These are phyloP conservation scores for Meganola albula DNA, from an alignment of 2,888 invertebrate species.

Conservation along the genomic window DNA sequence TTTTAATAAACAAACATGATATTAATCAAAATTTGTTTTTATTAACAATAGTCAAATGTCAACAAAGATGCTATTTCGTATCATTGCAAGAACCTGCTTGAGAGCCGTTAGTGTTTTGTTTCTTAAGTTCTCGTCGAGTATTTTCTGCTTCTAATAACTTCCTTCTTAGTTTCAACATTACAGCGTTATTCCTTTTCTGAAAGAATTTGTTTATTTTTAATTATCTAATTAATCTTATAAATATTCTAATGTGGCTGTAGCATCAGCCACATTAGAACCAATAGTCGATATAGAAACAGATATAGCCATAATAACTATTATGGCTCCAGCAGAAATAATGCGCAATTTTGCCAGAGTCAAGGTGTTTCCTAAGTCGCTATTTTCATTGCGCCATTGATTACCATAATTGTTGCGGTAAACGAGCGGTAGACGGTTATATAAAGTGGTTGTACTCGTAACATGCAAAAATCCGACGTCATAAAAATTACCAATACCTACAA, in stretches of 20 bases:
- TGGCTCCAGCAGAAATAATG: not conserved
- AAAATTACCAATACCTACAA: not conserved
- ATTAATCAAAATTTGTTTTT: too few species aligned
- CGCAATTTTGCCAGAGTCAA: not conserved
- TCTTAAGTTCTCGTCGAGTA: conserved; percentile 42
- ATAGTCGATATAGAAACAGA: not conserved
- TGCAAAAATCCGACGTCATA: too few species aligned
- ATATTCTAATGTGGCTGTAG: too few species aligned
- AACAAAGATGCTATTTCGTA: not conserved
- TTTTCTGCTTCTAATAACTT: conserved; percentile 57
- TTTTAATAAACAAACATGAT: too few species aligned
- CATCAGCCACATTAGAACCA: not conserved
- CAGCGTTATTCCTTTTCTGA: conserved; percentile 68
- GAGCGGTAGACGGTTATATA: too few species aligned
- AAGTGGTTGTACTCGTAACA: too few species aligned
- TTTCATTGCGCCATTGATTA: too few species aligned
- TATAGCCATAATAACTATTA: not conserved
- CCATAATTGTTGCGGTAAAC: too few species aligned
- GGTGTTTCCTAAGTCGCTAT: not conserved
- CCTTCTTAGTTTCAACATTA: conserved; percentile 59
- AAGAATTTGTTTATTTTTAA: too few species aligned
- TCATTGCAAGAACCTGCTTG: not conserved
- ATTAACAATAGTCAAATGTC: too few species aligned
- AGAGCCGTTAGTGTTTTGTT: conserved; percentile 16
- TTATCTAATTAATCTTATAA: too few species aligned